phyloP scores from a whole-genome alignment of 2,113 vertebrate genomes.

The Amblyopsis rosae region DNA sequence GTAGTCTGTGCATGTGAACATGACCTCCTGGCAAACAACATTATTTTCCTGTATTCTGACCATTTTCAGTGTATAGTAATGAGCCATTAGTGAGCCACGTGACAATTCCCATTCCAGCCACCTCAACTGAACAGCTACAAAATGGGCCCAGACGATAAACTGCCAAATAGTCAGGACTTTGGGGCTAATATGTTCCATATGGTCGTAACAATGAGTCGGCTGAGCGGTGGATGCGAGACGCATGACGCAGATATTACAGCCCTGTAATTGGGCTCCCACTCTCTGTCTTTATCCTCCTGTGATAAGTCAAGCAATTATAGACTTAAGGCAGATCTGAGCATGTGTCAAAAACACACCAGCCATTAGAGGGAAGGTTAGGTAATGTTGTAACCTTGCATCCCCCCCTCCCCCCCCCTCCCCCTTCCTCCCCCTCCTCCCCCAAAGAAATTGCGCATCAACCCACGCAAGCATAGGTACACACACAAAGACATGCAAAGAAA shows the following conservation, averaged over 20 bases:
- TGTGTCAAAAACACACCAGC: slow-evolving; percentile 17
- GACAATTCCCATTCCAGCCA: slow-evolving; percentile 22
- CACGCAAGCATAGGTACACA: neutral
- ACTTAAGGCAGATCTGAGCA: neutral
- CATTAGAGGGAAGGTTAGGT: slow-evolving; percentile 9
- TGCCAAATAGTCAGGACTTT: slow-evolving; percentile 32
- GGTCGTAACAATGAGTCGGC: slow-evolving; percentile 37
- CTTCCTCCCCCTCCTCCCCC: neutral
- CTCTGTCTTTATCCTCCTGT: slow-evolving; percentile 13
- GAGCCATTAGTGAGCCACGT: neutral
- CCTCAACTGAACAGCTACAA: slow-evolving; percentile 38
- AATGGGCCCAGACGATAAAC: slow-evolving; percentile 51
- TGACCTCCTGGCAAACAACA: too few relatives aligned
- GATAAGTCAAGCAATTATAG: slow-evolving; percentile 52
- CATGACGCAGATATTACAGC: slow-evolving; percentile 40
- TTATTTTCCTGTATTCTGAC: too few relatives aligned
- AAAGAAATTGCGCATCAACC: neutral
- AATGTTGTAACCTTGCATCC: neutral
- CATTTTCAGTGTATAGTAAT: too few relatives aligned
- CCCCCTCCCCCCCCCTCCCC: too few relatives aligned
- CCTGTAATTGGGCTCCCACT: slow-evolving; percentile 43
- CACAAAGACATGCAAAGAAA: slow-evolving; percentile 1
- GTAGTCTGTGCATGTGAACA: too few relatives aligned
- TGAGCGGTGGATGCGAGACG: slow-evolving; percentile 37
- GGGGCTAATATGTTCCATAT: slow-evolving; percentile 39